Base-by-base conservation (phyloP, 2,113 vertebrate species). In the Passer domesticus region DNA sequence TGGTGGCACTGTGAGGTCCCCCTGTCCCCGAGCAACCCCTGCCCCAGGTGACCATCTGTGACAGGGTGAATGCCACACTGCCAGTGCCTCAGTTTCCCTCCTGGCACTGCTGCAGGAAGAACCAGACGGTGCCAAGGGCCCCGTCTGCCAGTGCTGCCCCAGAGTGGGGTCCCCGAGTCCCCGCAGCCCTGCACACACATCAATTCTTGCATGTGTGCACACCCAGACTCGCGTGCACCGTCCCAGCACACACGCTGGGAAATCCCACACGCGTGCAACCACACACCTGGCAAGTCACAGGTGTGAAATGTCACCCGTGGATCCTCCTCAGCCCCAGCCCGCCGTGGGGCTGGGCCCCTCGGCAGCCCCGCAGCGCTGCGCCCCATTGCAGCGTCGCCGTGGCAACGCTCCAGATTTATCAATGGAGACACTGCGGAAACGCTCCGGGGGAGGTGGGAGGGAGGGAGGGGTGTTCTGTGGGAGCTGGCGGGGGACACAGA, bases 371-470 rank as follows among this genome's bases (percentile, higher is more conserved):
- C 63, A 20, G 43, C 76, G n/a, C 88, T 52, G 89, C 22, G 23
- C 83, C 84, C 89, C 89, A 10, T 60, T 7, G 82, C 92, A 85
- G 75, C 15, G 28, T 94, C 69, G 14, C 93, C 59, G 8, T 82
- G 89, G 91, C 90, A 91, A 95, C 83, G 46, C 90, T 85, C 73
- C 39, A 31, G 92, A 60, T 96, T 95, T 96, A 94, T 95, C 94
- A 94, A 95, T 96, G 95, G 92, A 83, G 81, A 59, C 20, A 1
- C 79, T 70, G 79, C 66, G 64, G 93, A 90, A 92, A n/a, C 1
- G 50, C 83, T 81, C 78, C 2, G 4, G 27, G 87, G 46, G 80
- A 62, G 90, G 87, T 2, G 30, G 88, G 63, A 73, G 43, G 44
- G 33, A 70, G 44, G 43, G n/a, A 49, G 46, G 10, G 52, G 27